These are phyloP conservation scores for Tetragnatha versicolor DNA, from an alignment of 1,140 invertebrate genomes.

Conservation along the genomic window DNA sequence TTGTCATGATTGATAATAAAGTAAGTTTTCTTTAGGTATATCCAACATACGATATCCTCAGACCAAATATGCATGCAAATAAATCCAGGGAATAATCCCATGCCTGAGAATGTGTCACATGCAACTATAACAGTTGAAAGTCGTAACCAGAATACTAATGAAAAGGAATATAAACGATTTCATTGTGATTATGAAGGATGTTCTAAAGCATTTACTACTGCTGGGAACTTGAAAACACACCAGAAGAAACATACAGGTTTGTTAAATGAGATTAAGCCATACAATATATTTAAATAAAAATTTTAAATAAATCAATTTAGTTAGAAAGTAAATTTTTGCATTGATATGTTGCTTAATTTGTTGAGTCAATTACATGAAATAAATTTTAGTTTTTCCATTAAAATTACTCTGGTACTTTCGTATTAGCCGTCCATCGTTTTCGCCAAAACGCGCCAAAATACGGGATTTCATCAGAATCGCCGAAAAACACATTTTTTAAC, in stretches of 20 bases:
- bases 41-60: conserved; percentile 73
- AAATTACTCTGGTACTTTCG: no score
- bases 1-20: background rate
- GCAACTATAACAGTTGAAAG: conserved; percentile 74
- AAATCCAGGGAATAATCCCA: conserved; percentile 69
- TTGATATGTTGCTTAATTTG: no score
- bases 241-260: conserved; percentile 97
- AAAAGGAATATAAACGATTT: conserved; percentile 75
- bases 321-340: no score
- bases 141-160: conserved; percentile 71
- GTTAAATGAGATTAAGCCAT: no score
- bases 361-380: no score
- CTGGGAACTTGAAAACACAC: conserved; percentile 93
- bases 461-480: no score
- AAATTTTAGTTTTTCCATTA: no score
- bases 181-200: conserved; percentile 91
- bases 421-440: no score
- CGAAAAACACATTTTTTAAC: no score
- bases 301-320: no score
- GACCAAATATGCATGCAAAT: conserved; percentile 77
- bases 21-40: conserved; percentile 67
- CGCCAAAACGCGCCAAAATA: no score
- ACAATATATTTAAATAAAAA: no score
- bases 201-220: conserved; percentile 87
- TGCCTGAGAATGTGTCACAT: conserved; percentile 73